Evolutionary conservation across 2,888 invertebrate genomes (phyloP).

Genomic region (Dryococelus australis): DNA sequence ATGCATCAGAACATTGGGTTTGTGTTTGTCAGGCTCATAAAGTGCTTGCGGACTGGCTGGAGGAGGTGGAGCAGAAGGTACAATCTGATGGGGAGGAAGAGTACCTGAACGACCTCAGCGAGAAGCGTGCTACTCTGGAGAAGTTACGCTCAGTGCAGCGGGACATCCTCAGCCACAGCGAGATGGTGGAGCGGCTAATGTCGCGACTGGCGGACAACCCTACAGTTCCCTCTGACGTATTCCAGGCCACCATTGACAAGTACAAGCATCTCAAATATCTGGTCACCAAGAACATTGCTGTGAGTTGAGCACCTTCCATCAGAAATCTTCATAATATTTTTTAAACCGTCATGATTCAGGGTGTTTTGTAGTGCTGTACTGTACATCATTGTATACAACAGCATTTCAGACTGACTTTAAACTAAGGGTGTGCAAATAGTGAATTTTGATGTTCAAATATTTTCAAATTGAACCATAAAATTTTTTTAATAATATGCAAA

Average conservation of each 20-base stretch:
- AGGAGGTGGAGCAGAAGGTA: conserved; percentile 85
- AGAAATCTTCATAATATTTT: too few relatives aligned
- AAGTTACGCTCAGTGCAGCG: conserved; percentile 84
- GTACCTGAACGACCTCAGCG: conserved; percentile 82
- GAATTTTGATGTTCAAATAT: too few relatives aligned
- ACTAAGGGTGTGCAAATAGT: too few relatives aligned
- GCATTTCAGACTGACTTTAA: too few relatives aligned
- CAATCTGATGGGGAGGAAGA: conserved; percentile 68
- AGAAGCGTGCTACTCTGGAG: conserved; percentile 88
- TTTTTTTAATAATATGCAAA: too few relatives aligned
- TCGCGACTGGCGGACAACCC: conserved; percentile 75
- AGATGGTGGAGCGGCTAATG: conserved; percentile 79
- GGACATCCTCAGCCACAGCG: conserved; percentile 81
- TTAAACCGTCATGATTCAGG: too few relatives aligned
- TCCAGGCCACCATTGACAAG: conserved; percentile 73
- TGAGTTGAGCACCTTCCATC: conserved; percentile 56
- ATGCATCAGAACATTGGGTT: too few relatives aligned
- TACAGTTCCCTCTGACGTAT: conserved; percentile 67
- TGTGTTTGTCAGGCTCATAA: conserved; percentile 64
- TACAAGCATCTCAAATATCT: conserved; percentile 66
- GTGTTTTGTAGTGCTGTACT: too few relatives aligned
- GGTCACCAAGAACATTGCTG: conserved; percentile 70
- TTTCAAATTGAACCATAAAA: too few relatives aligned
- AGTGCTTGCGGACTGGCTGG: conserved; percentile 84
- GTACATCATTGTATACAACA: too few relatives aligned